These are phyloP conservation scores for Anabas testudineus DNA, from an alignment of 2,797 vertebrate genomes.

Conservation along the genomic window DNA sequence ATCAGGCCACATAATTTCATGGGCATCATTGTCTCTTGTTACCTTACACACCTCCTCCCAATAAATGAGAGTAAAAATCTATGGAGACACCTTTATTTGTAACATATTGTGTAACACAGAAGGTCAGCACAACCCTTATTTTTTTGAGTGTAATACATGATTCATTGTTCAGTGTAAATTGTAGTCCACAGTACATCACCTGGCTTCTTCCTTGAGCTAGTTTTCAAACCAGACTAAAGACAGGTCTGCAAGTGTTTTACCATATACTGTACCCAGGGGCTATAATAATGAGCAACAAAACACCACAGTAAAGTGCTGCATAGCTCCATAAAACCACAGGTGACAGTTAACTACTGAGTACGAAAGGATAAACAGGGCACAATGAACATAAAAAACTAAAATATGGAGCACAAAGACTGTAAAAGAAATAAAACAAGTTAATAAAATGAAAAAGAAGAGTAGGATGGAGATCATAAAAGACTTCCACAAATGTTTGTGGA, in stretches of 20 bases:
- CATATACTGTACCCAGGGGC: background rate
- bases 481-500: background rate
- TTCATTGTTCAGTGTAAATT: background rate
- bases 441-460: conserved; percentile 17
- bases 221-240: conserved; percentile 19
- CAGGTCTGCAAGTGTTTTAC: conserved; percentile 1
- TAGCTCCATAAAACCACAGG: conserved; percentile 42
- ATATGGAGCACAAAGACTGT: background rate
- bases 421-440: conserved; percentile 29
- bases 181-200: conserved; percentile 6
- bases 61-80: background rate
- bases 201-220: conserved; percentile 4
- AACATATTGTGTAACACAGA: background rate
- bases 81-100: background rate
- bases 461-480: background rate
- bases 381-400: conserved; percentile 3
- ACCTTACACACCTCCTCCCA: background rate
- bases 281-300: conserved; percentile 36
- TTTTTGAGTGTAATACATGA: background rate
- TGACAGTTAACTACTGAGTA: conserved; percentile 38
- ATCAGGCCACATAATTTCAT: background rate
- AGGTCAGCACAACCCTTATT: background rate
- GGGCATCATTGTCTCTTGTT: background rate
- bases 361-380: conserved; percentile 18
- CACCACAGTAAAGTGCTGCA: conserved; percentile 19